Percentiles rank a stretch among this genome's conserved stretches.
These are phyloP conservation scores for Sylvicola cinctus DNA, from an alignment of 2,888 invertebrate species.

Conservation along the genomic window DNA sequence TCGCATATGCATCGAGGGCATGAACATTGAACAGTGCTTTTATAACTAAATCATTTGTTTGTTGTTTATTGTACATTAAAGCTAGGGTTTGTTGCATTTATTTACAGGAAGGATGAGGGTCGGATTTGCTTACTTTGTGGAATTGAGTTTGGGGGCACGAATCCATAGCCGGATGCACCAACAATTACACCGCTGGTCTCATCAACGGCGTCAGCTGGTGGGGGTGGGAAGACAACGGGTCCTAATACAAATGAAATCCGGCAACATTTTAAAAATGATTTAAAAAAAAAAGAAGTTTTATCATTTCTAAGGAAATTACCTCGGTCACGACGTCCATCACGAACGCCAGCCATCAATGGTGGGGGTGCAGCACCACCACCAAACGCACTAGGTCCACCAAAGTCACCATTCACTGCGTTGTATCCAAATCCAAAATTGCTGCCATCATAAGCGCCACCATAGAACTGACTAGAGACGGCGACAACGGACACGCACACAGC, in stretches of 20 bases:
- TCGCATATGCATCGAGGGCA: no score
- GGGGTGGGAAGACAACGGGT: conserved; percentile 59
- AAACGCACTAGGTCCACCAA: conserved; percentile 7
- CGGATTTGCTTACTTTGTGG: no score
- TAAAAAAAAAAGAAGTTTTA: conserved; percentile 1
- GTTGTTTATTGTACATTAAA: no score
- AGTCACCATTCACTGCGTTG: conserved; percentile 8
- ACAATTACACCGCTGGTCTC: conserved; percentile 63
- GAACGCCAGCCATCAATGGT: conserved; percentile 9
- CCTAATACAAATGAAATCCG: conserved; percentile 36
- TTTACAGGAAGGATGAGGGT: no score
- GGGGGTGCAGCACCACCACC: conserved; percentile 6
- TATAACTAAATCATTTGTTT: no score
- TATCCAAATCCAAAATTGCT: conserved; percentile 8
- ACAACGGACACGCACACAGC: conserved; percentile 19
- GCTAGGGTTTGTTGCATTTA: no score
- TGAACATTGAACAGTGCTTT: no score
- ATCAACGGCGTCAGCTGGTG: conserved; percentile 42
- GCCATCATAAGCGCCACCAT: conserved; percentile 13
- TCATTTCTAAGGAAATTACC: no score
- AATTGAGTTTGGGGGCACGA: conserved; percentile 68
- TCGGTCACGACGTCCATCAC: conserved; percentile 24
- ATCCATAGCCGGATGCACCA: conserved; percentile 69
- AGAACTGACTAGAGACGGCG: conserved; percentile 19
- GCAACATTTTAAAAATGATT: no score